phyloP scores from a whole-genome alignment of 2,113 vertebrate genomes.

The Symphodus melops region DNA sequence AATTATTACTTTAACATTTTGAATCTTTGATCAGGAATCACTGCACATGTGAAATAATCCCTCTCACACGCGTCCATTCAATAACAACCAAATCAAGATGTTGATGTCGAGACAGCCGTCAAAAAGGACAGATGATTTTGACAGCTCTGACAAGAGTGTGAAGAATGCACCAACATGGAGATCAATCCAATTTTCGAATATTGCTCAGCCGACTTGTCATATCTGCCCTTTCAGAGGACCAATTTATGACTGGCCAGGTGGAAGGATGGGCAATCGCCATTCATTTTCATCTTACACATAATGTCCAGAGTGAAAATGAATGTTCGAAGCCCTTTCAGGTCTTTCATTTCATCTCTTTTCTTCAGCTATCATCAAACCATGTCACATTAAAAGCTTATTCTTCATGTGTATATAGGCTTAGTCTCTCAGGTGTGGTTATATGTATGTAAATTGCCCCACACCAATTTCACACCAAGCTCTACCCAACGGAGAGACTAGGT shows the following conservation, averaged over 20 bases:
- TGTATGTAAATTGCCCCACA: not conserved
- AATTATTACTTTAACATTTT: slow-evolving; percentile 3
- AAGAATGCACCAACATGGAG: slow-evolving; percentile 67
- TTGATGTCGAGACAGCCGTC: slow-evolving; percentile 69
- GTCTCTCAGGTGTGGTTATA: not conserved
- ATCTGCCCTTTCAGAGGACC: slow-evolving; percentile 69
- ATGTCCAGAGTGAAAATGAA: slow-evolving; percentile 44
- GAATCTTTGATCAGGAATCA: not conserved
- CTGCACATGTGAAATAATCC: slow-evolving; percentile 7
- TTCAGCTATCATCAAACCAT: slow-evolving; percentile 1
- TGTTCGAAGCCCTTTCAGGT: slow-evolving; percentile 13
- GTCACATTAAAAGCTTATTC: slow-evolving; percentile 7
- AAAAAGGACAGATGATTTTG: slow-evolving; percentile 63
- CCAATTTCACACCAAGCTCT: slow-evolving; percentile 1
- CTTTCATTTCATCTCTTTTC: slow-evolving; percentile 33
- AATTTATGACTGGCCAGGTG: slow-evolving; percentile 68
- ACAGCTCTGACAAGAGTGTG: slow-evolving; percentile 77
- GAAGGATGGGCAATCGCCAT: slow-evolving; percentile 46
- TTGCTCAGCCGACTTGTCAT: slow-evolving; percentile 72
- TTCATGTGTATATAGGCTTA: not conserved
- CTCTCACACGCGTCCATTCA: slow-evolving; percentile 41
- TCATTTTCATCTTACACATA: slow-evolving; percentile 52
- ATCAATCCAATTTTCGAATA: slow-evolving; percentile 74
- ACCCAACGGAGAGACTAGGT: slow-evolving; percentile 1
- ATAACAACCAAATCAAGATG: slow-evolving; percentile 74